These are phyloP conservation scores for Mantis religiosa DNA, from an alignment of 2,888 invertebrate species.

Conservation along the genomic window DNA sequence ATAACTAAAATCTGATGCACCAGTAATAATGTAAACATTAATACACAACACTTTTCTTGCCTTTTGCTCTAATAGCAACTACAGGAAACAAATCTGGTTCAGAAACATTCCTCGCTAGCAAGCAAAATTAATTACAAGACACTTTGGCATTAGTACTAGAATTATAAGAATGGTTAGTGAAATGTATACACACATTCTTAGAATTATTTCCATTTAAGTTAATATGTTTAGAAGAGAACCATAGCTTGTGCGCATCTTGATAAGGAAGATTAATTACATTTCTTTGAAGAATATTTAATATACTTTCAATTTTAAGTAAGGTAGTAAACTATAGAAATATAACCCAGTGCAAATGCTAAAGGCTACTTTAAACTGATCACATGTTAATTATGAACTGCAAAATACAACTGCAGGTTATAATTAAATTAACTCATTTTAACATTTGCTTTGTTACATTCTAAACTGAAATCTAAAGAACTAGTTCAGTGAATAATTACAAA, in stretches of 20 bases:
- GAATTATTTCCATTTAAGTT: background rate
- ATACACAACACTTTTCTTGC: background rate
- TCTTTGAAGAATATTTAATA: background rate
- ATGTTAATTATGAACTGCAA: background rate
- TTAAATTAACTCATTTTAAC: background rate
- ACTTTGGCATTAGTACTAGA: constrained; percentile 14
- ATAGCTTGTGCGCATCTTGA: background rate
- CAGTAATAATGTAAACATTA: background rate
- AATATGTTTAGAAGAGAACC: background rate
- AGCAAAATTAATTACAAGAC: constrained; percentile 16
- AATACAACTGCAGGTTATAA: background rate
- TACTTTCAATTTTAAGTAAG: background rate
- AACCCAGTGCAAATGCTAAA: background rate
- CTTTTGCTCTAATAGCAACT: background rate
- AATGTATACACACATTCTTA: background rate
- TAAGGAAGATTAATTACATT: background rate
- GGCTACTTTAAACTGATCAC: background rate
- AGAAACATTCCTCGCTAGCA: background rate
- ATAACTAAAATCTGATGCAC: background rate
- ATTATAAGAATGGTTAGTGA: background rate
- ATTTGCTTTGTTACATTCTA: background rate
- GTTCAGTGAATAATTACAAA: background rate
- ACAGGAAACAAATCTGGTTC: background rate
- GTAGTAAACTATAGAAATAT: background rate
- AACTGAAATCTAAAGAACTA: background rate